These are phyloP conservation scores for Marmota flaviventris DNA, from an alignment of 2,113 vertebrate species.

Conservation along the genomic window DNA sequence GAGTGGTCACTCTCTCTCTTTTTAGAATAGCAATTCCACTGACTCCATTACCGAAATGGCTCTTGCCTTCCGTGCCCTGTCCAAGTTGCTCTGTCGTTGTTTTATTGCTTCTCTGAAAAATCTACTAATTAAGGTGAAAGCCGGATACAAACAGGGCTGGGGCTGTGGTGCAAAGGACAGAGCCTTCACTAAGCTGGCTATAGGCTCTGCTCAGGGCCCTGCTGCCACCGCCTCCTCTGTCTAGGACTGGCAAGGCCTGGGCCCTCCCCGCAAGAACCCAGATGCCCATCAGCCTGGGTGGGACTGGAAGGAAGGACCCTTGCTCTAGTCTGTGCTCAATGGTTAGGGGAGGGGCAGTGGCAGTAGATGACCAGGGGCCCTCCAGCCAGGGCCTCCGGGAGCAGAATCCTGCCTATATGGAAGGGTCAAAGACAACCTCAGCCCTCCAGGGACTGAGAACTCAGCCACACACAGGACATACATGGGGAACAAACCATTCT, in stretches of 20 bases:
- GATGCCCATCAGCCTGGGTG: background rate
- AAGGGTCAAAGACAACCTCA: background rate
- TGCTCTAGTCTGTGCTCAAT: background rate
- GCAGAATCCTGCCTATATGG: background rate
- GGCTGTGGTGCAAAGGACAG: background rate
- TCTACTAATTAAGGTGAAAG: slow-evolving; percentile 75
- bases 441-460: background rate
- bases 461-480: background rate
- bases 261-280: accelerated
- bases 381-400: background rate
- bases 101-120: slow-evolving; percentile 76
- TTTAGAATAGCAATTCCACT: slow-evolving; percentile 45
- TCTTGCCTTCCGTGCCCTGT: slow-evolving; percentile 35
- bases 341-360: background rate
- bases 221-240: too few species aligned
- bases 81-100: slow-evolving; percentile 30
- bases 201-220: background rate
- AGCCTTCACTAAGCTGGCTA: accelerated
- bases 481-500: too few species aligned
- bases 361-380: background rate
- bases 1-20: slow-evolving; percentile 34
- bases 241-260: background rate
- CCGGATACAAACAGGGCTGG: background rate
- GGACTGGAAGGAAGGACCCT: background rate
- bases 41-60: slow-evolving; percentile 75